phyloP scores from a whole-genome alignment of 2,888 invertebrate genomes.

The Cordilura impudica region DNA sequence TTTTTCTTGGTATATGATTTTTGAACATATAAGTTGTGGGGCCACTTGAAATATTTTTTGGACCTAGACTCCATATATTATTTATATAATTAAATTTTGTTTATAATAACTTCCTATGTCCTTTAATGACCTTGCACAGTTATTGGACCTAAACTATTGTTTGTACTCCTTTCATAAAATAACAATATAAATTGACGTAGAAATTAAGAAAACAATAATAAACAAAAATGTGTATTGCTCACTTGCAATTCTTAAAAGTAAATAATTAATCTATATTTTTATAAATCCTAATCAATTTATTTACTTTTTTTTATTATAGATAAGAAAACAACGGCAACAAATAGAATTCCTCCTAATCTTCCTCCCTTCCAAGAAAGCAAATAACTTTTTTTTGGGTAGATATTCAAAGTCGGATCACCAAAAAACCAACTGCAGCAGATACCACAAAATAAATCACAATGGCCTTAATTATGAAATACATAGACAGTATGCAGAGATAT shows the following conservation, averaged over 20 bases:
- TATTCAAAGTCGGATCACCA: constrained; percentile 7
- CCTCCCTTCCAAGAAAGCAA: constrained; percentile 8
- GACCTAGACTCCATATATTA: too few relatives aligned
- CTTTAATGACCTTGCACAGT: too few relatives aligned
- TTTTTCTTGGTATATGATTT: too few relatives aligned
- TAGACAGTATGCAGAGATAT: constrained; percentile 87
- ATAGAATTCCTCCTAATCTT: constrained; percentile 8
- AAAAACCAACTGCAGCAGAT: constrained; percentile 42
- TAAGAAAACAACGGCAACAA: background rate
- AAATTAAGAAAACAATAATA: too few relatives aligned
- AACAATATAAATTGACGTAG: too few relatives aligned
- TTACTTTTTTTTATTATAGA: constrained; percentile 4
- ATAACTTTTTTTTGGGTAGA: constrained; percentile 7
- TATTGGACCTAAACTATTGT: too few relatives aligned
- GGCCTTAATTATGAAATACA: constrained; percentile 89
- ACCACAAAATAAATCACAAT: constrained; percentile 78
- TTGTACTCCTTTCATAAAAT: too few relatives aligned
- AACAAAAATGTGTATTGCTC: too few relatives aligned
- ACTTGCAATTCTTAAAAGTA: background rate
- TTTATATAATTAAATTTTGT: too few relatives aligned
- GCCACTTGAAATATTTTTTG: too few relatives aligned
- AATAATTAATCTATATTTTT: background rate
- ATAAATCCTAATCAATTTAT: background rate
- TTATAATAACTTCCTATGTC: too few relatives aligned
- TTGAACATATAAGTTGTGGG: too few relatives aligned